Base-by-base conservation (phyloP, 92 coral and sea anemone genomes). In the Zoanthus sansibaricus region DNA sequence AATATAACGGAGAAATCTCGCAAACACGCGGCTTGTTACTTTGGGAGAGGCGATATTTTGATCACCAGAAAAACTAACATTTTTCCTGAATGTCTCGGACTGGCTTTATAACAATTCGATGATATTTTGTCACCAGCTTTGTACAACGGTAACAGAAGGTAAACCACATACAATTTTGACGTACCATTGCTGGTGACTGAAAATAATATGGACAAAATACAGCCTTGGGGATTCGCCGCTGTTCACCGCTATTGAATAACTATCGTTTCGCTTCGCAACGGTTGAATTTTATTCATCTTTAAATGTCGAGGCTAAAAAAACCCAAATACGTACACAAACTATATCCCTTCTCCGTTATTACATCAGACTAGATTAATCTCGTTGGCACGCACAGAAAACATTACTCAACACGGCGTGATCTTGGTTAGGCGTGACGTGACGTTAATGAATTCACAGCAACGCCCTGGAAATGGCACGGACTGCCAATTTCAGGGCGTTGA, bases 391-490 rank as follows among this genome's bases (percentile, higher is more conserved):
- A 71, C 76, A 71, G 76, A 71, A 71, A 71, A 71, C 75, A 71
- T 71, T 71, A 71, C 76, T 71, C 76, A 71, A 71, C 76, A 71
- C 76, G 76, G 76, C 76, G 76, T 71, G 76, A 71, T 71, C 76
- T 71, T 71, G 76, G 76, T 71, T 71, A 71, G 76, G 76, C 76
- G 76, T 71, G 76, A 11, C 76, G 76, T 71, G 76, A 71, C 76
- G 76, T 71, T 71, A 71, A 71, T 71, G 76, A 71, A 71, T 71
- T 71, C 76, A 71, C 48, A 71, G 76, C 76, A 71, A 71, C 76
- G 76, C 76, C 76, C 76, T 71, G 48, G 76, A 71, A 71, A 5
- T 71, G 76, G 76, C 76, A 71, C 2, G 51, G 51, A 71, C 76
- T 71, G 76, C 76, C 76, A 71, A 71, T 71, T 71, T 71, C 76